Percentiles rank a stretch among this genome's conserved stretches.
phyloP scores from a whole-genome alignment of 2,888 invertebrate species.

The Brassicogethes aeneus region DNA sequence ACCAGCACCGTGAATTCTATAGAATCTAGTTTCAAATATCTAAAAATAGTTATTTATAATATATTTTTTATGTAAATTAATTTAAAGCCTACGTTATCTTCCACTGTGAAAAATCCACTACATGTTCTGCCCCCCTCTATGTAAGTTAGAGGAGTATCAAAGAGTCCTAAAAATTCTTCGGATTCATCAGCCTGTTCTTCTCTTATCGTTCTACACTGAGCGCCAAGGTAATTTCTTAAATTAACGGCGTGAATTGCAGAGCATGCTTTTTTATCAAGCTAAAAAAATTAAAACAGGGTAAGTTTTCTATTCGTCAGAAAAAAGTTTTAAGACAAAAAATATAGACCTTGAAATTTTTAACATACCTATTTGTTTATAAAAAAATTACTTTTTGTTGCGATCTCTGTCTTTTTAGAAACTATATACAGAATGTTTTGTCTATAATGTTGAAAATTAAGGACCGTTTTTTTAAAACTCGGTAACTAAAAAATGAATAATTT shows the following conservation, averaged over 20 bases:
- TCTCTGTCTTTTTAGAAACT: too few relatives aligned
- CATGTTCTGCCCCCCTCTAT: slow-evolving; percentile 97
- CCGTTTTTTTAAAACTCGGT: too few relatives aligned
- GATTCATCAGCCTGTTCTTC: slow-evolving; percentile 98
- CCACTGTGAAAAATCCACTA: slow-evolving; percentile 95
- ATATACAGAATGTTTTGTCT: too few relatives aligned
- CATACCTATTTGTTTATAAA: too few relatives aligned
- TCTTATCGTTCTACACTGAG: slow-evolving; percentile 84
- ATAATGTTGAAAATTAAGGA: too few relatives aligned
- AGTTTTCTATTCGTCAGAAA: too few relatives aligned
- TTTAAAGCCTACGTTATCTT: slow-evolving; percentile 61
- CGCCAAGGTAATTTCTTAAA: slow-evolving; percentile 89
- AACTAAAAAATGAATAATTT: too few relatives aligned
- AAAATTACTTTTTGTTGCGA: too few relatives aligned
- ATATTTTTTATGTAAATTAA: background rate
- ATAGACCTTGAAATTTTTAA: too few relatives aligned
- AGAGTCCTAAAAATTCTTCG: slow-evolving; percentile 88
- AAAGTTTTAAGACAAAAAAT: too few relatives aligned
- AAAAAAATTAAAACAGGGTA: slow-evolving; percentile 17
- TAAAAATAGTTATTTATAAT: slow-evolving; percentile 31
- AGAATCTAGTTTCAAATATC: slow-evolving; percentile 76
- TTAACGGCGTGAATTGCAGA: slow-evolving; percentile 99
- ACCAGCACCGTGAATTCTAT: slow-evolving; percentile 83
- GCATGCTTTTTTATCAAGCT: slow-evolving; percentile 91
- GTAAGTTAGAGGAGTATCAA: slow-evolving; percentile 85